phyloP scores from a whole-genome alignment of 2,888 invertebrate genomes.

The Arge pagana region DNA sequence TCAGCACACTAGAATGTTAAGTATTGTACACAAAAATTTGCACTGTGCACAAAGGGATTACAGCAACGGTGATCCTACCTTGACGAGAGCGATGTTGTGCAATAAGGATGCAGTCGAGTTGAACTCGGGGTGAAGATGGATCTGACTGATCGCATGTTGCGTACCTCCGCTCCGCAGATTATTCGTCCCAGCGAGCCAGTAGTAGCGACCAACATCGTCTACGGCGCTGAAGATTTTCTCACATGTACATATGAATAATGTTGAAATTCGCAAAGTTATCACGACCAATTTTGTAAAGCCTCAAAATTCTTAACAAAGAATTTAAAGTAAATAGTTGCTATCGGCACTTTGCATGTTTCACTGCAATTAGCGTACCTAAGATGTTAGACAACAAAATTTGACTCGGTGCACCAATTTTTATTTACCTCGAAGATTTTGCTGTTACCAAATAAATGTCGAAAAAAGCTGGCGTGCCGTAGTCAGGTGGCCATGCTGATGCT shows the following conservation, averaged over 20 bases:
- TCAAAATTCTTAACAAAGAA: no score
- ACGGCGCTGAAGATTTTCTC: conserved; percentile 14
- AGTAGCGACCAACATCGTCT: conserved; percentile 10
- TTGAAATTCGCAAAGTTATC: neutral
- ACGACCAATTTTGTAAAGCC: no score
- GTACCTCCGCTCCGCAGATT: conserved; percentile 6
- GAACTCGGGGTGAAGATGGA: conserved; percentile 12
- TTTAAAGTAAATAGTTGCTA: no score
- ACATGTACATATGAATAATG: no score
- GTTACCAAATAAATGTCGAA: no score
- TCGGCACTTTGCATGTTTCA: no score
- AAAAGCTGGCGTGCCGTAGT: no score
- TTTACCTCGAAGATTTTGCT: no score
- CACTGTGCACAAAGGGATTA: neutral
- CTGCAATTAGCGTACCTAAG: no score
- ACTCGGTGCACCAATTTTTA: no score
- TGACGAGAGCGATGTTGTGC: conserved; percentile 13
- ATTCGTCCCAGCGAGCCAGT: conserved; percentile 17
- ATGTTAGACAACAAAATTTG: no score
- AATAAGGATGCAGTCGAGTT: conserved; percentile 6
- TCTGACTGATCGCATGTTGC: neutral
- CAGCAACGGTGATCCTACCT: neutral
- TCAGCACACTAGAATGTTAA: neutral
- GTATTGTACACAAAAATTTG: neutral
- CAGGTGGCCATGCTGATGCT: no score